phyloP scores from a whole-genome alignment of 2,797 vertebrate species.

The Crocodylus rhombifer region DNA sequence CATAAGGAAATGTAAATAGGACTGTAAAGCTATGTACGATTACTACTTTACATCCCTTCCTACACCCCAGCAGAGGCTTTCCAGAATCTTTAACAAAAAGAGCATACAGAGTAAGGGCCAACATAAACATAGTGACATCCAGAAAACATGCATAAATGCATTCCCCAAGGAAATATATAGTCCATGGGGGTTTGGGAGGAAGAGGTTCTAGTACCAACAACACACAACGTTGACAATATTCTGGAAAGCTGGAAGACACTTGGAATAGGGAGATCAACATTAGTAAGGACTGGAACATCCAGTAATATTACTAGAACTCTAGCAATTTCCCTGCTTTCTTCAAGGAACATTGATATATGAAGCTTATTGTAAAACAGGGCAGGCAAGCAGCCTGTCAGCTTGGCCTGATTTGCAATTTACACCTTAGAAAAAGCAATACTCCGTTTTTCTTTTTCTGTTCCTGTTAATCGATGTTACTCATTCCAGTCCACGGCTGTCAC shows the following conservation, averaged over 20 bases:
- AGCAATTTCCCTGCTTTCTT: constrained; percentile 24
- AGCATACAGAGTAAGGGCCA: neutral
- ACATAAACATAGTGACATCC: neutral
- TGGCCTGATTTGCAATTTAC: constrained; percentile 33
- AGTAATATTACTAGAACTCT: neutral
- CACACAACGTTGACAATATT: neutral
- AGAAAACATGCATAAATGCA: neutral
- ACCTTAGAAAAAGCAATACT: constrained; percentile 47
- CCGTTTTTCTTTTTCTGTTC: neutral
- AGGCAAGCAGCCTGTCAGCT: neutral
- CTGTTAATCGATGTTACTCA: constrained; percentile 35
- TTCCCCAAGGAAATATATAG: neutral
- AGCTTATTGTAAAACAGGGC: constrained; percentile 34
- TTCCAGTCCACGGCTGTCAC: neutral
- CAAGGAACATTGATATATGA: neutral
- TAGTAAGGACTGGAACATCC: constrained; percentile 2
- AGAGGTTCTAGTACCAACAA: neutral
- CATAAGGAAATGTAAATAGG: neutral
- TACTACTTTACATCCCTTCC: neutral
- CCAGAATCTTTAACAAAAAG: neutral
- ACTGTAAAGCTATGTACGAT: neutral
- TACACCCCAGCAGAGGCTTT: neutral
- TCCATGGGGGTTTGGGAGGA: neutral
- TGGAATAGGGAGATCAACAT: constrained; percentile 7
- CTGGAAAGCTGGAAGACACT: constrained; percentile 6